Conservation (phyloP, 2,797 vertebrate genomes). For the Phoebastria nigripes region DNA sequence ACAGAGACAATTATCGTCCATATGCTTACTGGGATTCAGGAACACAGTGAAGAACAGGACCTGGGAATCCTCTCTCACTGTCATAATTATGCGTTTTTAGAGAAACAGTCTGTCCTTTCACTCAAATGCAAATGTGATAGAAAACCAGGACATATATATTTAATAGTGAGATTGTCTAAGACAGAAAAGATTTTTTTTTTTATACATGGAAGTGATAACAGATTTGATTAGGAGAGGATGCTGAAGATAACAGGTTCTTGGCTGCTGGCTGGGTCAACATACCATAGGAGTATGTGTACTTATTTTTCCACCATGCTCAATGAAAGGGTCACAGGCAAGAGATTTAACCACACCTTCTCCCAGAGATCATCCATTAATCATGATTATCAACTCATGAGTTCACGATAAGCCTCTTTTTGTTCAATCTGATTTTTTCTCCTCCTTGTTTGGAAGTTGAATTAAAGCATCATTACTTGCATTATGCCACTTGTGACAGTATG, state of each 20-base stretch:
- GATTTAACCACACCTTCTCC: conserved; percentile 53
- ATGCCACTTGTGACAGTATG: conserved; percentile 63
- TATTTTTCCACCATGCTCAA: not conserved
- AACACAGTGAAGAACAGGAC: not conserved
- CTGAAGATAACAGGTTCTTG: not conserved
- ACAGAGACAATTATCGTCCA: not conserved
- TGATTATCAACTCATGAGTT: conserved; percentile 65
- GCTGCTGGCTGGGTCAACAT: not conserved
- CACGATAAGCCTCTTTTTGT: conserved; percentile 40
- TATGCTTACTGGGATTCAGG: not conserved
- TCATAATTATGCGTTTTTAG: not conserved
- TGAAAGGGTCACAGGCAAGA: conserved; percentile 32
- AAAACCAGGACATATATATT: not conserved
- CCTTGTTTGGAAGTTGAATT: conserved; percentile 68
- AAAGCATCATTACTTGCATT: conserved; percentile 66
- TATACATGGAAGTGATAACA: not conserved
- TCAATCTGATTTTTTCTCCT: conserved; percentile 58
- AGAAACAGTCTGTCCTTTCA: not conserved
- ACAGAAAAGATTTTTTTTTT: not conserved
- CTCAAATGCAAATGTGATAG: not conserved
- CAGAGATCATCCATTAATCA: conserved; percentile 46
- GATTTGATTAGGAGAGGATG: not conserved
- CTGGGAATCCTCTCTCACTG: not conserved
- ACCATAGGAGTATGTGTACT: not conserved
- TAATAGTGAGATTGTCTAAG: not conserved